Evolutionary conservation across 2,888 invertebrate genomes (phyloP), one percentile per base, ranked within the genome.

Genomic region (Leucophora obtusa): DNA sequence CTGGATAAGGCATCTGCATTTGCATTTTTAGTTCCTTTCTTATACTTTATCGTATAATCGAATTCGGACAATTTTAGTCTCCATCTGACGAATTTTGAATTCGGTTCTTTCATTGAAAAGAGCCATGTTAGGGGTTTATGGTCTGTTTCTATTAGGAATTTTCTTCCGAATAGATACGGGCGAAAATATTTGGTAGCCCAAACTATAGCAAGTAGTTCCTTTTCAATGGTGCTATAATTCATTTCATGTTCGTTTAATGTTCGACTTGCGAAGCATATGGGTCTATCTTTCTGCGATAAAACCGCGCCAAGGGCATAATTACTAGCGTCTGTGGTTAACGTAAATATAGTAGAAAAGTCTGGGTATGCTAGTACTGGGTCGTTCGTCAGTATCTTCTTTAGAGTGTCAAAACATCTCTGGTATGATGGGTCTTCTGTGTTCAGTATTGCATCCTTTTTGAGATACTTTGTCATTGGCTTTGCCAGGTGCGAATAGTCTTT

Each of bases 151-250:
- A 51, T 51, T 10, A 1, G 2, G 11, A 74, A 79, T 24, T 33
- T 54, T 14, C 66, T 53, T 2, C 62, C 66, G 21, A 66, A 79
- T 2, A 78, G 15, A 15, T 72, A 71, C 33, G 77, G 77, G 8
- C 77, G 24, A 17, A 63, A 65, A 21, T 21, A 21, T 21, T 21
- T 21, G 2, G 21, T 21, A 4, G 21, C 21, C 21, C 21, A 21
- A 21, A 79, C 70, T 17, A 79, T 74, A 0, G 65, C 74, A 1
- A 79, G 18, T 7, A 79, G 38, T 65, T 80, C 72, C 3, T 72
- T 80, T 21, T 82, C 76, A 1, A 80, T 81, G 2, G 69, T 73
- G 11, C 70, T 65, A 4, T 77, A 77, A 28, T 81, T 81, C 17
- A 43, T 47, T 66, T 80, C 75, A n/a, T 62, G 58, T 5, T n/a